Evolutionary conservation across 2,888 invertebrate genomes (phyloP), one percentile per base, ranked within the genome.

Genomic region (Rhamphomyia laevipes): DNA sequence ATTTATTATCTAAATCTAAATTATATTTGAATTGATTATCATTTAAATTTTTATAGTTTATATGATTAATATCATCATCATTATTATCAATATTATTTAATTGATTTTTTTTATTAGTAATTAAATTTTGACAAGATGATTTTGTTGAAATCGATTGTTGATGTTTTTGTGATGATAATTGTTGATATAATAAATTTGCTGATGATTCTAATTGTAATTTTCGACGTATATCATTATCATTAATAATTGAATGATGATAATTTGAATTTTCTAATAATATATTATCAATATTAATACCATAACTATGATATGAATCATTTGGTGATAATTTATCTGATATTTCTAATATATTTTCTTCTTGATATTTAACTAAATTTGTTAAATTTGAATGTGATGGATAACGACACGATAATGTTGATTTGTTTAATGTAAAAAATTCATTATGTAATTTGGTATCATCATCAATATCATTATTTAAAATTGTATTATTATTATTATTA

Each of bases 361-460:
- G 45, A 13, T 46, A 43, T 30, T 50, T 46, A 5, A 43, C 54
- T 30, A 53, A 48, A n/a, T 51, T 46, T 16, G 56, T 52, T 31
- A 56, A 46, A 48, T 56, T 54, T 21, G 54, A 56, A 38, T 54
- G 54, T 2, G 54, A 54, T 12, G 56, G 54, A 47, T 54, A 56
- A 27, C 56, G 51, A 37, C 46, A 53, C 21, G 50, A 47, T 17
- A 21, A 15, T 4, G 31, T 21, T 15, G 55, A 52, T 12, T 53
- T 51, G 33, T 47, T 52, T 15, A 53, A 53, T 18, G 51, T 41
- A 42, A 23, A 42, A 27, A 27, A 42, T 7, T 42, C 42, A 42
- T 42, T 11, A 35, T 38, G 27, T 18, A 12, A 31, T 17, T 31
- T 43, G 12, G 11, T 31, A 17, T 3, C 21, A 41, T 35, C 35